Conservation (phyloP, 2,797 vertebrate genomes). For the Kryptolebias ocellatus region DNA sequence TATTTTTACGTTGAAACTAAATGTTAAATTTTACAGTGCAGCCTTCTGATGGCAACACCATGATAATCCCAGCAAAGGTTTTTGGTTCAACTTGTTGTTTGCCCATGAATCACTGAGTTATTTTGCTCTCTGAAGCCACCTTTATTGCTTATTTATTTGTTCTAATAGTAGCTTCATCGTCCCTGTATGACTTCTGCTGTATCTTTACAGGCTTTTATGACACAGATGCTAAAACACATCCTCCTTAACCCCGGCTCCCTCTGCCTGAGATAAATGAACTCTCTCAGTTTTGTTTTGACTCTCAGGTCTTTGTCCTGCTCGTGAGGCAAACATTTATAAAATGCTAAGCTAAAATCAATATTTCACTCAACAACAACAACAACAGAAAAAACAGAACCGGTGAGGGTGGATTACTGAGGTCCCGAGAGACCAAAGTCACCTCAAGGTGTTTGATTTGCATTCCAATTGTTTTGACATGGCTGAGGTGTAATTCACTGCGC, state of each 20-base stretch:
- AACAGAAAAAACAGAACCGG: conserved; percentile 48
- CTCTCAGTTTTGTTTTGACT: conserved; percentile 13
- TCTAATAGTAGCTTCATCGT: neutral
- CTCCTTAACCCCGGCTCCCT: neutral
- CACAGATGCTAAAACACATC: conserved; percentile 4
- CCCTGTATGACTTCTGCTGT: neutral
- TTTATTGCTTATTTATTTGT: conserved; percentile 14
- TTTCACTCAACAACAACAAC: conserved; percentile 62
- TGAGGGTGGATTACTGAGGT: conserved; percentile 66
- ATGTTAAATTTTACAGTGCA: no score
- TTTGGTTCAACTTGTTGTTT: neutral
- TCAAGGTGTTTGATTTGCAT: conserved; percentile 79
- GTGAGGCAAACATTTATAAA: conserved; percentile 75
- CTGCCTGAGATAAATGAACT: neutral
- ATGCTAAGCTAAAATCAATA: conserved; percentile 77
- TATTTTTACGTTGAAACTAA: no score
- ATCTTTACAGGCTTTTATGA: conserved; percentile 1
- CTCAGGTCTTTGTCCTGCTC: conserved; percentile 18
- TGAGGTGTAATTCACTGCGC: conserved; percentile 68
- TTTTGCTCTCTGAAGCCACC: conserved; percentile 14
- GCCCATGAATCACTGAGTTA: neutral
- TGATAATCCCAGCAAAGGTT: no score
- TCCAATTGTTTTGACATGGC: conserved; percentile 78
- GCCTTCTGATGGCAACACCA: no score
- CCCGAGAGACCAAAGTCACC: conserved; percentile 75